Conservation (phyloP, 2,113 vertebrate species). For the Dasyurus viverrinus region DNA sequence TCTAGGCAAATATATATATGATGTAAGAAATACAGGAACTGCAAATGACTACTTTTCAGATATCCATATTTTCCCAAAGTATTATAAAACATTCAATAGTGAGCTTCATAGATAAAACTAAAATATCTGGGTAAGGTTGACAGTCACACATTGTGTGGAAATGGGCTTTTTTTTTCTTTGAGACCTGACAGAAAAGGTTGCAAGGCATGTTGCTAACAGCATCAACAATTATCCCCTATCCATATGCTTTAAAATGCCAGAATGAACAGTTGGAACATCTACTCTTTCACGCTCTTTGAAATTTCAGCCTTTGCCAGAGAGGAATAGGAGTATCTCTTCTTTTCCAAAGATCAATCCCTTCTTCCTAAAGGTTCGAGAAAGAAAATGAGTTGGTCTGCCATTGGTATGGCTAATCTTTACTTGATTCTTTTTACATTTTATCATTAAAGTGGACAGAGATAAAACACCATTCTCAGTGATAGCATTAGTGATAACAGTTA, state of each 20-base stretch:
- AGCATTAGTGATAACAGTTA: not conserved
- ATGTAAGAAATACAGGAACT: slow-evolving; percentile 21
- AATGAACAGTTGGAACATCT: not conserved
- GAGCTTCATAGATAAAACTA: slow-evolving; percentile 46
- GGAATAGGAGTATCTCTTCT: not conserved
- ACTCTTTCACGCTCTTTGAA: slow-evolving; percentile 24
- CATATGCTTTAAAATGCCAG: slow-evolving; percentile 25
- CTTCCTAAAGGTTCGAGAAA: not conserved
- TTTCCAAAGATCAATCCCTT: not conserved
- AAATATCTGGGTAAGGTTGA: slow-evolving; percentile 55
- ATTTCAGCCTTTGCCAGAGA: slow-evolving; percentile 4
- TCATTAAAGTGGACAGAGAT: not conserved
- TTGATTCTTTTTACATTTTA: not conserved
- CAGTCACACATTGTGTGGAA: not conserved
- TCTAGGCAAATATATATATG: not conserved
- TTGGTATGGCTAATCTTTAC: not conserved
- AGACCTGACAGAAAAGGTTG: not conserved
- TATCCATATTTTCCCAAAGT: not conserved
- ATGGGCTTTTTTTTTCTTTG: not conserved
- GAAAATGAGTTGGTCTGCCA: not conserved
- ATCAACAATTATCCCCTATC: not conserved
- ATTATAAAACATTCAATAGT: slow-evolving; percentile 45
- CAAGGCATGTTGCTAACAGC: not conserved
- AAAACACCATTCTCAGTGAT: not conserved
- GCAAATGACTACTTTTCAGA: slow-evolving; percentile 25